Base-by-base conservation (phyloP, 1,140 invertebrate species). In the Venturia canescens region DNA sequence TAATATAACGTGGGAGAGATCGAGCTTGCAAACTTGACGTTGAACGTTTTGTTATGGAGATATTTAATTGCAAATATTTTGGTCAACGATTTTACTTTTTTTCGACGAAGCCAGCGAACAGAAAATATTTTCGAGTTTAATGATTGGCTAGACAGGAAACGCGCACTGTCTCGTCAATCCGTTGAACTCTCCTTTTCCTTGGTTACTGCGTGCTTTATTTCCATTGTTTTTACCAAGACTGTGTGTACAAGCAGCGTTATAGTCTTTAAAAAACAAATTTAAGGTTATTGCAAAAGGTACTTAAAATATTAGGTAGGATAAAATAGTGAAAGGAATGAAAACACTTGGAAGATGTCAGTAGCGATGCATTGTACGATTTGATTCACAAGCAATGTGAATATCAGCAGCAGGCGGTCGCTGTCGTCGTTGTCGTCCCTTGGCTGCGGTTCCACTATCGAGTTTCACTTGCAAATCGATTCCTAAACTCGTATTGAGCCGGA, bases 391-490 rank as follows among this genome's bases (percentile, higher is more conserved):
- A 38, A 69, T 38, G 76, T 70, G 13, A 48, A 66, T 44, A 57
- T 66, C 72, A 78, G 69, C 63, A 77, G 81, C 78, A 82, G 77
- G 80, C 79, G 21, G 75, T 48, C 9, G 53, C 23, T 13, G 72
- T 74, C 71, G 72, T 63, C 60, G 26, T 69, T 31, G 66, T 34
- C 50, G 72, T 57, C 27, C 38, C 34, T 23, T 77, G 31, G 13
- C 63, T 29, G 15, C 16, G 5, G 60, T 69, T 72, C 67, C 50
- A 85, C 83, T 76, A 80, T 84, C 84, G 83, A 84, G 87, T 88
- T 89, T 89, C 88, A 86, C 86, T 89, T 90, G 88, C 88, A 90
- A 90, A 90, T 89, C 86, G 83, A 89, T 85, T 86, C 84, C 89
- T 90, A 90, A 90, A 89, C 85, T 89, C 82, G 70, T 44, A 57